phyloP scores from a whole-genome alignment of 2,797 vertebrate genomes.

The Sebastes nivosus region DNA sequence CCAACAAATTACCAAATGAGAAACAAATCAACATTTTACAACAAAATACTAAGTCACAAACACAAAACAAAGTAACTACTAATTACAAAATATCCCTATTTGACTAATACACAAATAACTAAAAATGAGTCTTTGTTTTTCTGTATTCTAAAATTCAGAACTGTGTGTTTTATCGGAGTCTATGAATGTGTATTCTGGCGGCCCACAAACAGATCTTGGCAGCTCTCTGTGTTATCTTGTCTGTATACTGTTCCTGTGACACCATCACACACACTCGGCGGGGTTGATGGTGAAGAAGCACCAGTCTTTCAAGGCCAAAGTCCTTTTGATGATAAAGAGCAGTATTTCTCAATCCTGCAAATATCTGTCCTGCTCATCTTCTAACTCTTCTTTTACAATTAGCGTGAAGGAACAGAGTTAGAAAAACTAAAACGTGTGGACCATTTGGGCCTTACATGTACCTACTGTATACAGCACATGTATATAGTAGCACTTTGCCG shows the following conservation, averaged over 20 bases:
- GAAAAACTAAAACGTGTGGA: not conserved
- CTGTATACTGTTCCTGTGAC: not conserved
- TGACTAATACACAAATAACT: not conserved
- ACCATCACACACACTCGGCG: not conserved
- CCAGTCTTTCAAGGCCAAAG: constrained; percentile 4
- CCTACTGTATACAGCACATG: not conserved
- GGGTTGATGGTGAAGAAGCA: not conserved
- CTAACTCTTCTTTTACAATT: not conserved
- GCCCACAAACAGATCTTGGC: not conserved
- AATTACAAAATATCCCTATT: not conserved
- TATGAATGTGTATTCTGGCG: not conserved
- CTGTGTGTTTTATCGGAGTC: not conserved
- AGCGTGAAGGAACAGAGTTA: not conserved
- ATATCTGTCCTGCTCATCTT: not conserved
- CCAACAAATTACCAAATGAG: not conserved
- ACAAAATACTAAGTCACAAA: not conserved
- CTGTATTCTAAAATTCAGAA: not conserved
- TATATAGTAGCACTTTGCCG: not conserved
- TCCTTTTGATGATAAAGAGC: constrained; percentile 9
- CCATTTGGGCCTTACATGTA: not conserved
- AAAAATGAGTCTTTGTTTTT: too few relatives aligned
- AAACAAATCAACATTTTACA: not conserved
- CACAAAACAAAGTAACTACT: not conserved
- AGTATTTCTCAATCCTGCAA: constrained; percentile 3
- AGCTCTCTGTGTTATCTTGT: not conserved